A percentile compares a stretch with the other conserved stretches of the same genome.
These are phyloP conservation scores for Chauna torquata DNA, from an alignment of 2,113 vertebrate genomes.

Conservation along the genomic window DNA sequence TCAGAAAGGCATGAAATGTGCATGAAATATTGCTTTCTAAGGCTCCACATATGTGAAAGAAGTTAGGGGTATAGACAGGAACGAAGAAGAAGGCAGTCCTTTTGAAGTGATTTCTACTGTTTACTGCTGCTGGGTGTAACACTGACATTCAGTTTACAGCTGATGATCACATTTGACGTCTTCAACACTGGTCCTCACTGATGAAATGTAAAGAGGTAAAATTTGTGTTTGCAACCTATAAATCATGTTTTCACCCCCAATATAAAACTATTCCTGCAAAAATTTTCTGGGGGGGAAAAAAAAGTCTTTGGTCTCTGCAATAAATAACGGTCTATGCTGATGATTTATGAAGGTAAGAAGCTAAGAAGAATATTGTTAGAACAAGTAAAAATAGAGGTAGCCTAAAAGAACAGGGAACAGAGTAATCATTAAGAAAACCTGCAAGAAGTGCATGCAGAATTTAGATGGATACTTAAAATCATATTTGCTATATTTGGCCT, in stretches of 20 bases:
- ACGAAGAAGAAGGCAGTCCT: background rate
- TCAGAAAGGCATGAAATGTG: rapidly evolving
- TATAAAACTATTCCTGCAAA: rapidly evolving
- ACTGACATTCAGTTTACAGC: background rate
- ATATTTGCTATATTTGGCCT: rapidly evolving
- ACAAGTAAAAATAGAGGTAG: background rate
- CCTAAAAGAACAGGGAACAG: rapidly evolving
- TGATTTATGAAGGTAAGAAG: background rate
- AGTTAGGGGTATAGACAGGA: rapidly evolving
- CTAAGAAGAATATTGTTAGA: background rate
- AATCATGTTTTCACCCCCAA: rapidly evolving
- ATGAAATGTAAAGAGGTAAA: rapidly evolving
- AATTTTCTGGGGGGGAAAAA: background rate
- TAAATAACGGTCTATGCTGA: background rate
- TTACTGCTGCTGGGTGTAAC: rapidly evolving
- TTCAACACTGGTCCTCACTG: rapidly evolving
- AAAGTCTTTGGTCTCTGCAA: background rate
- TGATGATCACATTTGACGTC: rapidly evolving
- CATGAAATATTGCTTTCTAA: rapidly evolving
- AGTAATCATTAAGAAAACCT: background rate
- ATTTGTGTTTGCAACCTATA: rapidly evolving
- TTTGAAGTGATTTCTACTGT: background rate
- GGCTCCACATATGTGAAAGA: rapidly evolving
- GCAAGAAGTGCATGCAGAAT: rapidly evolving
- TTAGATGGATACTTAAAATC: rapidly evolving